phyloP scores from a whole-genome alignment of 2,888 invertebrate genomes.

The Ectemnius cavifrons region DNA sequence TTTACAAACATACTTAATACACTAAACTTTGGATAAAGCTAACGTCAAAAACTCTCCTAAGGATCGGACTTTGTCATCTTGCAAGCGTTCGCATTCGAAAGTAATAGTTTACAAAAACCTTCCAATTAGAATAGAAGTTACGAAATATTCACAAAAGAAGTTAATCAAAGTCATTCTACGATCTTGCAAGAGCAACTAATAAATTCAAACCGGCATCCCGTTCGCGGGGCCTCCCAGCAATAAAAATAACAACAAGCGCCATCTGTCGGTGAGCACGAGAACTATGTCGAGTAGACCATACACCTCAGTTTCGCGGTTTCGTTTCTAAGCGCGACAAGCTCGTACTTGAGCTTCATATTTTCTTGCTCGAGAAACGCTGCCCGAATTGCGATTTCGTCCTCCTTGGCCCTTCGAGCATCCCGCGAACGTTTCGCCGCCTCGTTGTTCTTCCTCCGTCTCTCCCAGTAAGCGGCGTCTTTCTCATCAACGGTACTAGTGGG shows the following conservation, averaged over 20 bases:
- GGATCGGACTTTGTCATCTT: conserved; percentile 41
- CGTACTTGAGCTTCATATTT: conserved; percentile 87
- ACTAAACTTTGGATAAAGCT: conserved; percentile 55
- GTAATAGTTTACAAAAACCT: too few species aligned
- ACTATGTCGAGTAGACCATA: conserved; percentile 76
- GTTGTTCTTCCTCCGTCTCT: conserved; percentile 93
- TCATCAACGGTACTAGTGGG: conserved; percentile 64
- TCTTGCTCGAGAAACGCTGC: conserved; percentile 93
- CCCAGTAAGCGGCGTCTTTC: conserved; percentile 92
- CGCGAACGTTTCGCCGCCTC: conserved; percentile 96
- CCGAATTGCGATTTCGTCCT: conserved; percentile 94
- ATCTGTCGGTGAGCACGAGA: background rate
- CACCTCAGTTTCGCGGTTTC: conserved; percentile 82
- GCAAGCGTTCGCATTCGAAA: conserved; percentile 13
- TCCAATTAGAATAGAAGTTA: too few species aligned
- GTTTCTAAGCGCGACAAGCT: conserved; percentile 83
- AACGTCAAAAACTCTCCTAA: conserved; percentile 40
- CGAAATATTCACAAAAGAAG: too few species aligned
- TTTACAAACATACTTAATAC: conserved; percentile 28
- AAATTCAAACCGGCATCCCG: too few species aligned
- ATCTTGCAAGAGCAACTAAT: too few species aligned
- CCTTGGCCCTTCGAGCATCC: conserved; percentile 92
- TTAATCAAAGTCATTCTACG: too few species aligned
- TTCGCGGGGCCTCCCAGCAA: too few species aligned
- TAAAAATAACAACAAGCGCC: too few species aligned